Evolutionary conservation across 2,113 vertebrate genomes (phyloP).

Genomic region (Limanda limanda): DNA sequence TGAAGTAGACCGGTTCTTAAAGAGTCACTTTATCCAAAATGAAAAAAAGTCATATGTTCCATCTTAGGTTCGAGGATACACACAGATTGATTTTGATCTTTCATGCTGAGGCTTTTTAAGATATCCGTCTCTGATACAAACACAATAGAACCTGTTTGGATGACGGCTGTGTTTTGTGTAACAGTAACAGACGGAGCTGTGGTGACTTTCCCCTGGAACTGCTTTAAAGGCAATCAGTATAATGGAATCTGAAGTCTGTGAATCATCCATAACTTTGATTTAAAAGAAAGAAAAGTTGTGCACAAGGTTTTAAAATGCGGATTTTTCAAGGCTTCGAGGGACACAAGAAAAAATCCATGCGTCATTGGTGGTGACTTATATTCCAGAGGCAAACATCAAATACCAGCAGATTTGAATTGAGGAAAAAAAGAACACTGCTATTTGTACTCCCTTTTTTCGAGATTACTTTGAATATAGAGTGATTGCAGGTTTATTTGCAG

Average conservation of each 20-base stretch:
- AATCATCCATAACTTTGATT: neutral
- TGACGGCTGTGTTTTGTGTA: neutral
- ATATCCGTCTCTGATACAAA: neutral
- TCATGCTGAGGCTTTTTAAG: neutral
- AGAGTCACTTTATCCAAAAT: neutral
- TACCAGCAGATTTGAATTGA: neutral
- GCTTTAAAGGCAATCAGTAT: neutral
- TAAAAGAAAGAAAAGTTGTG: neutral
- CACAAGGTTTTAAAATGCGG: too few relatives aligned
- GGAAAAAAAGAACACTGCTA: neutral
- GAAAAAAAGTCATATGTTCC: neutral
- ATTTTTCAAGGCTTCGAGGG: too few relatives aligned
- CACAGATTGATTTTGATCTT: neutral
- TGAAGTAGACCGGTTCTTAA: conserved; percentile 1
- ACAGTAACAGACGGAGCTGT: neutral
- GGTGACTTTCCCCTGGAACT: conserved; percentile 13
- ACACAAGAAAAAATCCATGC: neutral
- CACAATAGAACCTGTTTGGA: neutral
- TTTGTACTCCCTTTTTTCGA: neutral
- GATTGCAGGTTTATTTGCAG: conserved; percentile 20
- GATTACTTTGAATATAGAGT: neutral
- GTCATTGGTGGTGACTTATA: neutral
- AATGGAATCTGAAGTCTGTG: neutral
- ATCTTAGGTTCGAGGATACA: neutral
- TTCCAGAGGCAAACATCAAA: neutral